Percentiles rank a stretch among this genome's conserved stretches.
Conservation (phyloP, 1,140 invertebrate species). For the Bombus haemorrhoidalis region DNA sequence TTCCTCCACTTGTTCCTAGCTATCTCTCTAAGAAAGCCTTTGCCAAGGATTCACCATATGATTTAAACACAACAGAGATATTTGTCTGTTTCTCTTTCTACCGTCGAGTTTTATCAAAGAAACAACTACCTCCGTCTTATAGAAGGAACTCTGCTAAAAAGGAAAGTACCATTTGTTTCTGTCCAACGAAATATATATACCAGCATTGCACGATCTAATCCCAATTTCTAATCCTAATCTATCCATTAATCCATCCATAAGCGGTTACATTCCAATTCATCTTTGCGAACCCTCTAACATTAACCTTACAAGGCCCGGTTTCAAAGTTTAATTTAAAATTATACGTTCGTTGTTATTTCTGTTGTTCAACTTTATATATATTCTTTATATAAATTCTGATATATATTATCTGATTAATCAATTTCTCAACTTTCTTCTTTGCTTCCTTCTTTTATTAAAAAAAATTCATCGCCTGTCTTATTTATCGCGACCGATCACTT, state of each 20-base stretch:
- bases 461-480: no score
- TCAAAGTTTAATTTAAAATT: no score
- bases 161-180: background rate
- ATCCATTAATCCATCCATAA: background rate
- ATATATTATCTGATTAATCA: no score
- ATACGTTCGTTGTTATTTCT: no score
- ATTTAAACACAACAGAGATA: background rate
- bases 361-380: no score
- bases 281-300: background rate
- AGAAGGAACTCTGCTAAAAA: background rate
- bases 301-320: no score
- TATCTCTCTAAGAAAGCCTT: background rate
- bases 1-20: no score
- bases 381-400: no score
- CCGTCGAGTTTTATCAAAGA: background rate
- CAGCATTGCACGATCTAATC: background rate
- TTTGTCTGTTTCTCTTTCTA: background rate
- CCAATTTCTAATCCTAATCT: background rate
- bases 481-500: no score
- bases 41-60: background rate
- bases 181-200: background rate
- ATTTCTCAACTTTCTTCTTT: no score
- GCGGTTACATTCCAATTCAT: constrained; percentile 5
- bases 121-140: background rate
- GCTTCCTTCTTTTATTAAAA: no score